Evolutionary conservation across 2,113 vertebrate genomes (phyloP), one percentile per base, ranked within the genome.

Genomic region (Camelus bactrianus): DNA sequence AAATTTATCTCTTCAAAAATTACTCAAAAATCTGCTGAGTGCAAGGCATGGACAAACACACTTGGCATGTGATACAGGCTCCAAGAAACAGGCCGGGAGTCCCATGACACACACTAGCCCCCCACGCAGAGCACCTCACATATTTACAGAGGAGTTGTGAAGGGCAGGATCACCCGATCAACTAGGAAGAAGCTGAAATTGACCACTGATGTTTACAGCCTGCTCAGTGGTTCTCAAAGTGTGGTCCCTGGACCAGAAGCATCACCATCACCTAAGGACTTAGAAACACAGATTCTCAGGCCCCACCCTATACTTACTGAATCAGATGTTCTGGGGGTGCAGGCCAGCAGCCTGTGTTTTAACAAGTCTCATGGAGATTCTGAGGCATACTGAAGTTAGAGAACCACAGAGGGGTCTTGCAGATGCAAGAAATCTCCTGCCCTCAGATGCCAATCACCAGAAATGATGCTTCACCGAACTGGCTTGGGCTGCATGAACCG

Each of bases 381-480:
- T 15, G 24, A 15, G 32, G 16, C 32, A 8, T 28, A 56, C 0
- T 28, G 1, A 89, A 83, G 42, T 79, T 82, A 87, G 46, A 42
- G 56, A 69, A 19, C 14, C 26, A 32, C 19, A 19, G 24, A 42
- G 38, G 38, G 38, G 9, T 65, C 32, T 79, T n/a, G 30, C 19
- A 84, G 46, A 42, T 50, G 4, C 0, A 2, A 88, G 32, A 58
- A 75, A 50, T 8, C 8, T 64, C 56, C 12, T 46, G 3, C 28
- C 60, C 13, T 35, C 30, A 11, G n/a, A 30, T 4, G 19, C 70
- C 52, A 15, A 24, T 69, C 82, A 24, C 32, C 8, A 42, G 28
- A 30, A 82, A 60, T n/a, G 28, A 3, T 1, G 3, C 9, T 35
- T 2, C 22, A 26, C 30, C 4, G 8, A 0, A 3, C 19, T 65